phyloP scores from a whole-genome alignment of 2,113 vertebrate species.

The Paraplagusia blochii region DNA sequence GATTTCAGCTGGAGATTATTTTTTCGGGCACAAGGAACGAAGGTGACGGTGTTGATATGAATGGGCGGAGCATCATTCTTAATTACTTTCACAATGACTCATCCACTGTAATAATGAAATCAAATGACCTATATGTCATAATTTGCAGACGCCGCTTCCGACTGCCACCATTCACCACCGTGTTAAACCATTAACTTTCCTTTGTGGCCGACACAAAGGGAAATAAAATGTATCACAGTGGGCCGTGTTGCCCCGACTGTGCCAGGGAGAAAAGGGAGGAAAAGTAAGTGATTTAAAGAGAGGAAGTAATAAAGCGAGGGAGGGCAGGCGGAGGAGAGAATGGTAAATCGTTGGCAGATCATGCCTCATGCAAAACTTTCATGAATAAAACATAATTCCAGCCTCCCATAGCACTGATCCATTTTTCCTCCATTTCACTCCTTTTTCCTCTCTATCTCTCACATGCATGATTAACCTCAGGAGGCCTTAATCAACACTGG shows the following conservation, averaged over 20 bases:
- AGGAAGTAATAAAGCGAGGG: slow-evolving; percentile 57
- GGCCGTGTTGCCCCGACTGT: slow-evolving; percentile 26
- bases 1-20: no score
- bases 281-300: slow-evolving; percentile 69
- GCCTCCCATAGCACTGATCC: slow-evolving; percentile 62
- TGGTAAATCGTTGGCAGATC: slow-evolving; percentile 69
- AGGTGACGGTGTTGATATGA: no score
- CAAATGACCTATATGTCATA: slow-evolving; percentile 18
- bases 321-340: slow-evolving; percentile 55
- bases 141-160: slow-evolving; percentile 28
- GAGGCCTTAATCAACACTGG: slow-evolving; percentile 76
- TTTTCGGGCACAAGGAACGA: no score
- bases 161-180: slow-evolving; percentile 6
- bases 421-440: slow-evolving; percentile 58
- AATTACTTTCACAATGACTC: slow-evolving; percentile 12
- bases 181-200: slow-evolving; percentile 46
- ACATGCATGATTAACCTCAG: slow-evolving; percentile 73
- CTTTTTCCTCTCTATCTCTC: slow-evolving; percentile 66
- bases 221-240: slow-evolving; percentile 43
- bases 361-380: slow-evolving; percentile 74
- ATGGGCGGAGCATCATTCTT: slow-evolving; percentile 18
- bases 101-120: slow-evolving; percentile 30
- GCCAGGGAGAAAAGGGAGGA: slow-evolving; percentile 47
- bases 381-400: slow-evolving; percentile 78
- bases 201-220: slow-evolving; percentile 46